Evolutionary conservation across 2,113 vertebrate genomes (phyloP), one percentile per base, ranked within the genome.

Genomic region (Forbesichthys agassizii): DNA sequence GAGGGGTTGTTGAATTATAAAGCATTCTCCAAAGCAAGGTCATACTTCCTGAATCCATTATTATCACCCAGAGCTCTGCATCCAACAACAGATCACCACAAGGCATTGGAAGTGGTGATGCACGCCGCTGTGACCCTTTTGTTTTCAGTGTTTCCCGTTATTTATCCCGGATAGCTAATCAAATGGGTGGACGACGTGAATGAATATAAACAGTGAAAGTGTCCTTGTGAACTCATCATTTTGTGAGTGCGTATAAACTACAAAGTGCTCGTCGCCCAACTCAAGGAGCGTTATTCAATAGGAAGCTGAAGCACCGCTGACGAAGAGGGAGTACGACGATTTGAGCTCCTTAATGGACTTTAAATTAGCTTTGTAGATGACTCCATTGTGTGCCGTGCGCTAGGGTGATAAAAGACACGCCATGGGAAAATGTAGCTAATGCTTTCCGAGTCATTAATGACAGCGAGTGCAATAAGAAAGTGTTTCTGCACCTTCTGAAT

Each of bases 1-100:
- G 12, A 14, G 53, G 53, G 53, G 16, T 5, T 7, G 71, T 52
- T 78, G 62, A 84, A 86, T 85, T 84, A 81, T 74, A 83, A 82
- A 81, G 75, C 33, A 66, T 53, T 48, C 69, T 69, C 75, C 61
- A 78, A 78, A 78, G 63, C 74, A 88, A 89, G 89, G 88, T 88
- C 88, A 75, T 48, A 66, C 46, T 64, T 73, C 65, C 75, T 53
- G 67, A 73, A 55, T 64, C 65, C 33, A 11, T 49, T 71, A 72
- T 73, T 75, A 64, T 66, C 59, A 36, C 36, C 48, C 11, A 42
- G 46, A 67, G 54, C 68, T 14, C 52, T 42, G 5, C 0, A 0
- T 4, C 33, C 3, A 0, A 69, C 66, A 68, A 77, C 85, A 71
- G 60, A 71, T 54, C 36, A 55, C 73, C 74, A 69, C 56, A 54